These are phyloP conservation scores for Seriola dumerili DNA, from an alignment of 2,113 vertebrate species.

Conservation along the genomic window DNA sequence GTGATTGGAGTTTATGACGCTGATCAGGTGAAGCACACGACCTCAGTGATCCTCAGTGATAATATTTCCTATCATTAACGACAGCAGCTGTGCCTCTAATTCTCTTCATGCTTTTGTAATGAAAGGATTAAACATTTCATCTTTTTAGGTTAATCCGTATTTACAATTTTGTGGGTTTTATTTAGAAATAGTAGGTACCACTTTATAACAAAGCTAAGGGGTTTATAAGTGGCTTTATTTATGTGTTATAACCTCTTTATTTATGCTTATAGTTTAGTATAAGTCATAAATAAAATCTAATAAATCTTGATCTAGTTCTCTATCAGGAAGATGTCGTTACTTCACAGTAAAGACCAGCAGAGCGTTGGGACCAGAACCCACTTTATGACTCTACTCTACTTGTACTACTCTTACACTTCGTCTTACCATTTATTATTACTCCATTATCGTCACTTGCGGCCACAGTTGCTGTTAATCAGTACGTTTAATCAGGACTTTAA, in stretches of 20 bases:
- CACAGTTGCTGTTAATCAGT: not conserved
- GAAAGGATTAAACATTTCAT: not conserved
- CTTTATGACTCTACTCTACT: not conserved
- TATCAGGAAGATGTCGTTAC: no score
- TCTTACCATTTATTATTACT: not conserved
- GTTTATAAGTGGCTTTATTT: not conserved
- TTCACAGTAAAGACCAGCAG: no score
- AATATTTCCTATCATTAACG: not conserved
- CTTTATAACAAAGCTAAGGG: not conserved
- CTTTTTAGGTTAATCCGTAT: not conserved
- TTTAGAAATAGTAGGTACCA: not conserved
- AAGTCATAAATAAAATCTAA: not conserved
- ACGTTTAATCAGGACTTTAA: slow-evolving; percentile 5
- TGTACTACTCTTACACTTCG: not conserved
- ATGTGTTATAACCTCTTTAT: not conserved
- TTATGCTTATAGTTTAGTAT: not conserved
- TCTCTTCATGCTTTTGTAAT: not conserved
- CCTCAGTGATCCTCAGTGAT: not conserved
- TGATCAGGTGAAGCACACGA: not conserved
- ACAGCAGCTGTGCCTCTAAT: not conserved
- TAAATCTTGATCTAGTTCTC: no score
- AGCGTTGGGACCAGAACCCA: no score
- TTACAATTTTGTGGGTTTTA: not conserved
- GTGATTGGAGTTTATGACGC: slow-evolving; percentile 17
- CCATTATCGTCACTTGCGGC: slow-evolving; percentile 1